Conservation (phyloP, 2,113 vertebrate species). For the Python bivittatus region DNA sequence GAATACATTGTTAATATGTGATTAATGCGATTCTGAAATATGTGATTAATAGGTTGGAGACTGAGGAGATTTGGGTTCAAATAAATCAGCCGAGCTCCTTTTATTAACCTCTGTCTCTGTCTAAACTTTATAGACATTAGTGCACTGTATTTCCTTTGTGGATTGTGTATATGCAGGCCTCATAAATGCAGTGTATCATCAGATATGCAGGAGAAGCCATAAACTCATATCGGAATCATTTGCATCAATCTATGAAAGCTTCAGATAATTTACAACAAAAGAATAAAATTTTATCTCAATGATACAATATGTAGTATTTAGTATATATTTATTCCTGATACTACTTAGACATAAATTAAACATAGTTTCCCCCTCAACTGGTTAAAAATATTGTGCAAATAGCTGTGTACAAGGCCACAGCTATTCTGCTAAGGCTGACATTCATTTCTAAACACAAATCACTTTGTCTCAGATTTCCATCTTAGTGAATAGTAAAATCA, state of each 20-base stretch:
- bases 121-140: not conserved
- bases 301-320: not conserved
- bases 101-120: not conserved
- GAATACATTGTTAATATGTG: not conserved
- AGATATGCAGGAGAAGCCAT: not conserved
- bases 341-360: not conserved
- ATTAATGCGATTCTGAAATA: not conserved
- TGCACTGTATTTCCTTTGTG: not conserved
- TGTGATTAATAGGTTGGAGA: not conserved
- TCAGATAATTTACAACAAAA: not conserved
- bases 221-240: not conserved
- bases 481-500: not conserved
- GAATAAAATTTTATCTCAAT: not conserved
- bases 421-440: not conserved
- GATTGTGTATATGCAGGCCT: not conserved
- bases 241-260: not conserved
- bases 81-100: not conserved
- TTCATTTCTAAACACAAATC: conserved; percentile 3
- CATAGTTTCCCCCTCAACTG: not conserved
- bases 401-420: not conserved
- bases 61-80: not conserved
- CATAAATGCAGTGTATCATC: not conserved
- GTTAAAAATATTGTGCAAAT: not conserved
- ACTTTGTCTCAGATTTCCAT: not conserved
- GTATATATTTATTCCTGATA: not conserved